These are phyloP conservation scores for Emmelina monodactyla DNA, from an alignment of 2,888 invertebrate species.

Conservation along the genomic window DNA sequence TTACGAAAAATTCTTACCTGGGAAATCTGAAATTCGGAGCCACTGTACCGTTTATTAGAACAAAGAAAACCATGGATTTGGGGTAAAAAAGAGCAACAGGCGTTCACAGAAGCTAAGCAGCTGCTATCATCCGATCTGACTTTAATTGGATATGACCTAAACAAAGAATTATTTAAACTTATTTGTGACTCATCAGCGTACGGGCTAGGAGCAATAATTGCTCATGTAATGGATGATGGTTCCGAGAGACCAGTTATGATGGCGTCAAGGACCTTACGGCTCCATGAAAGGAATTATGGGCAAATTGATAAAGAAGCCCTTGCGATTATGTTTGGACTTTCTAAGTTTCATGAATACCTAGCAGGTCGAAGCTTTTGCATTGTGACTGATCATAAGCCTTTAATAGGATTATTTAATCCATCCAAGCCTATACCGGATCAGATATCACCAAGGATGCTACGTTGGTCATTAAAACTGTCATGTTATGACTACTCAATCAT, in stretches of 20 bases:
- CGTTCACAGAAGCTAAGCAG: conserved; percentile 11
- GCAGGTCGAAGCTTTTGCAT: conserved; percentile 11
- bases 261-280: conserved; percentile 12
- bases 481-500: conserved; percentile 15
- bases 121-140: conserved; percentile 12
- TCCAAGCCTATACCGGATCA: conserved; percentile 8
- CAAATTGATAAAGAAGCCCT: conserved; percentile 15
- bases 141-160: conserved; percentile 14
- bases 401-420: conserved; percentile 13
- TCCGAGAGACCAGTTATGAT: conserved; percentile 12
- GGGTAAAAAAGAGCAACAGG: conserved; percentile 8
- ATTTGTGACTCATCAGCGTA: conserved; percentile 17
- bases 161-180: conserved; percentile 11
- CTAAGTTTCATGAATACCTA: conserved; percentile 14
- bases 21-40: conserved; percentile 15
- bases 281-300: conserved; percentile 12
- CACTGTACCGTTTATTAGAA: conserved; percentile 15
- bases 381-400: conserved; percentile 15
- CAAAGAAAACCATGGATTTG: conserved; percentile 11
- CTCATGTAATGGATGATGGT: too few species aligned
- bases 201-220: conserved; percentile 14
- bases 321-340: conserved; percentile 15
- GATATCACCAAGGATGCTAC: conserved; percentile 16
- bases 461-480: conserved; percentile 15
- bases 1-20: conserved; percentile 18